Evolutionary conservation across 2,113 vertebrate genomes (phyloP).

Genomic region (Pedetes capensis): DNA sequence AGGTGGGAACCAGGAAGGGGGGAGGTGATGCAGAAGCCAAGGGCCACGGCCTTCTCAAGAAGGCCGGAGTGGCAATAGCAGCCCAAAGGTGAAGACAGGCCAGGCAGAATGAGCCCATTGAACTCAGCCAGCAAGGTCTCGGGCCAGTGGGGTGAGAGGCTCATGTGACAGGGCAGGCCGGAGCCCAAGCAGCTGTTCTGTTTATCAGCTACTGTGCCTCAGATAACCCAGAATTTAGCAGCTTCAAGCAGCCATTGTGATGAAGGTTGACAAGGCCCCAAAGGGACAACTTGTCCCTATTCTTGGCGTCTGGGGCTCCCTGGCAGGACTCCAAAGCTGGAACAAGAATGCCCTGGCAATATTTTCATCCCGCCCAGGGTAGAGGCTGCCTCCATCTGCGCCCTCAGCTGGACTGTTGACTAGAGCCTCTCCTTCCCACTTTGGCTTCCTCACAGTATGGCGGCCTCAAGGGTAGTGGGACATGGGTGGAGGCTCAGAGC

Average conservation of each 20-base stretch:
- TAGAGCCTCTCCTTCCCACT: neutral
- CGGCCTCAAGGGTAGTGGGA: too few species aligned
- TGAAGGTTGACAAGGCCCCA: neutral
- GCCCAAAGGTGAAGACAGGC: neutral
- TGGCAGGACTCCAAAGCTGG: neutral
- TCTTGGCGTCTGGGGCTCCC: neutral
- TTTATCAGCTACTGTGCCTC: neutral
- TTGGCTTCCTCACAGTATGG: neutral
- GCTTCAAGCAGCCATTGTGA: neutral
- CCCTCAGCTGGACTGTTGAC: neutral
- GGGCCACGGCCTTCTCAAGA: neutral
- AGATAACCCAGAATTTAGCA: neutral
- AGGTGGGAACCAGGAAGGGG: neutral
- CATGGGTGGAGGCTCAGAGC: accelerated
- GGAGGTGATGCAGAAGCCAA: neutral
- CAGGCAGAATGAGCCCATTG: neutral
- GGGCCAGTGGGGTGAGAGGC: neutral
- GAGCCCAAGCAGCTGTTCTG: too few species aligned
- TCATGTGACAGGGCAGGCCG: neutral
- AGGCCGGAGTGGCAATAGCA: accelerated
- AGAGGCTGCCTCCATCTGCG: accelerated
- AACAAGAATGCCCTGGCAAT: neutral
- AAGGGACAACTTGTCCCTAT: accelerated
- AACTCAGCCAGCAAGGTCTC: neutral
- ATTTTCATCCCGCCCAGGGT: neutral